phyloP scores from a whole-genome alignment of 1,140 invertebrate genomes.

The Drosophila jambulina region DNA sequence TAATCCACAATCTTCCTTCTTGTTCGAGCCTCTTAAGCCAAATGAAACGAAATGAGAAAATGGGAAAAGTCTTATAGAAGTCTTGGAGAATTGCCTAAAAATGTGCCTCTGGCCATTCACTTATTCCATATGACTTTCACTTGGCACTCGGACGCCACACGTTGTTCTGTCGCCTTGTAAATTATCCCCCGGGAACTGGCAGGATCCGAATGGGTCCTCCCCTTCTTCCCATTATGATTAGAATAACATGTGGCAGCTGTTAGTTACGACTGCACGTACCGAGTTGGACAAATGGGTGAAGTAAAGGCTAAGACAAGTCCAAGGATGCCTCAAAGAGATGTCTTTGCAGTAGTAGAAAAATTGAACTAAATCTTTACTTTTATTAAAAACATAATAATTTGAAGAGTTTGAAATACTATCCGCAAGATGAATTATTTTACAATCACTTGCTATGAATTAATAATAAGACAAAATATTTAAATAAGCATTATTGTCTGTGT shows the following conservation, averaged over 20 bases:
- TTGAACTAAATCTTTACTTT: neutral
- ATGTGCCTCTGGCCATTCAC: conserved; percentile 13
- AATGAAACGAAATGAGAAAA: conserved; percentile 24
- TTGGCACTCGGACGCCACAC: neutral
- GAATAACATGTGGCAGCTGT: conserved; percentile 64
- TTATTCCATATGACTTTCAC: conserved; percentile 2
- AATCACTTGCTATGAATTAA: too few species aligned
- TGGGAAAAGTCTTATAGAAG: conserved; percentile 9
- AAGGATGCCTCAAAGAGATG: conserved; percentile 33
- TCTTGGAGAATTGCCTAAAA: conserved; percentile 20
- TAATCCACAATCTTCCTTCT: conserved; percentile 9
- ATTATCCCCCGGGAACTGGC: too few species aligned
- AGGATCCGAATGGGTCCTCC: too few species aligned
- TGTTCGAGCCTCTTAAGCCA: conserved; percentile 6
- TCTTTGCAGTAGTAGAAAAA: neutral
- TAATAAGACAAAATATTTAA: too few species aligned
- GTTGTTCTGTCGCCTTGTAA: too few species aligned
- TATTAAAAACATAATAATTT: neutral
- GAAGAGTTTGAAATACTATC: too few species aligned
- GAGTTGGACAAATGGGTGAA: neutral
- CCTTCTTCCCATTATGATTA: conserved; percentile 17
- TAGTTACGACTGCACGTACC: conserved; percentile 69
- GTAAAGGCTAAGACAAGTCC: conserved; percentile 1
- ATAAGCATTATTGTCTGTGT: neutral
- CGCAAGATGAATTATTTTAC: too few species aligned